These are phyloP conservation scores for Turdus rufiventris DNA, from an alignment of 2,113 vertebrate species.

Conservation along the genomic window DNA sequence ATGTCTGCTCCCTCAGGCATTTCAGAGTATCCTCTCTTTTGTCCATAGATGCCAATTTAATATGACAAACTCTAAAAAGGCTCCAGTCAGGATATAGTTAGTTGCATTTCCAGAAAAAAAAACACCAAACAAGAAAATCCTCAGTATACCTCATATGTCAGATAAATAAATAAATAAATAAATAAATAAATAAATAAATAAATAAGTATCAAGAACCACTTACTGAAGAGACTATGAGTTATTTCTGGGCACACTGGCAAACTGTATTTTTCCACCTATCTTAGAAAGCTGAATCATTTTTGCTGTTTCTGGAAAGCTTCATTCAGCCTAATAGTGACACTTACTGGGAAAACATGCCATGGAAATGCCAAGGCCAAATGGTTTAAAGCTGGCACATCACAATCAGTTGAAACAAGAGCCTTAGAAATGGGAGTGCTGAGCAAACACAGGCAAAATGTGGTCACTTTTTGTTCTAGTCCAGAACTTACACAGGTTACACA, in stretches of 20 bases:
- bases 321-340: neutral
- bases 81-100: neutral
- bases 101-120: neutral
- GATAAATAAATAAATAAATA: neutral
- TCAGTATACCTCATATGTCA: neutral
- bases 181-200: neutral
- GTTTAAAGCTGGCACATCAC: neutral
- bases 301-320: slow-evolving; percentile 2
- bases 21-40: neutral
- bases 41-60: neutral
- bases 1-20: neutral
- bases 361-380: neutral
- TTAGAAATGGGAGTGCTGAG: neutral
- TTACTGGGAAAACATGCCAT: neutral
- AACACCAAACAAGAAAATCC: neutral
- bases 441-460: neutral
- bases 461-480: neutral
- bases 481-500: neutral
- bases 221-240: neutral
- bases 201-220: neutral
- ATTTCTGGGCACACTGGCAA: neutral
- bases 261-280: neutral
- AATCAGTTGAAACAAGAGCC: neutral
- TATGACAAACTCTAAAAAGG: neutral
- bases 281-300: neutral